Percentiles rank a stretch among this genome's conserved stretches.
phyloP scores from a whole-genome alignment of 1,140 invertebrate genomes.

The Ips nitidus region DNA sequence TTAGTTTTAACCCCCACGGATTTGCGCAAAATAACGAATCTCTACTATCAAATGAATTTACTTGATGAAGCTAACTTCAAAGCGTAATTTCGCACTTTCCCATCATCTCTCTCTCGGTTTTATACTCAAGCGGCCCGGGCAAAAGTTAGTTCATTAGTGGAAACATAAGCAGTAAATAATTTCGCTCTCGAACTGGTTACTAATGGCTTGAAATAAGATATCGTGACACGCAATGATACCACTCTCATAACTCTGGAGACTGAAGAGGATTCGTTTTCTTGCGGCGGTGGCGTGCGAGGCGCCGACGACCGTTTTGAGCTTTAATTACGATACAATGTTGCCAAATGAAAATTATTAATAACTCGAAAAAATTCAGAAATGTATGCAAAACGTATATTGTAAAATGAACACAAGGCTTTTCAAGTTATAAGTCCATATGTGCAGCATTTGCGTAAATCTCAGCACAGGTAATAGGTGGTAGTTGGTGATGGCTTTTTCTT shows the following conservation, averaged over 20 bases:
- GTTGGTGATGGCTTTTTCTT: no score
- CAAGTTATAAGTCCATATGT: no score
- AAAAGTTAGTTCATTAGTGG: constrained; percentile 52
- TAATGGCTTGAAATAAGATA: constrained; percentile 51
- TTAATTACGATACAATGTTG: constrained; percentile 2
- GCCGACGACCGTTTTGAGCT: background rate
- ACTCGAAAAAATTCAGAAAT: background rate
- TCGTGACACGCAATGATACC: constrained; percentile 53
- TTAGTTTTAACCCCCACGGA: no score
- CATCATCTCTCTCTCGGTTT: background rate
- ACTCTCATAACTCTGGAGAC: constrained; percentile 13
- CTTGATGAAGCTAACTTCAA: background rate
- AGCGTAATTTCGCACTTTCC: background rate
- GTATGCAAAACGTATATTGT: background rate
- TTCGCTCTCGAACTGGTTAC: constrained; percentile 33
- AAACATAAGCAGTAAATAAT: constrained; percentile 52
- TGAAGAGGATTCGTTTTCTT: constrained; percentile 3
- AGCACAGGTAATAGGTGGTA: no score
- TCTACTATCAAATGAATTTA: background rate
- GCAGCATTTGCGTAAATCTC: no score
- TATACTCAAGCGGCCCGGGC: constrained; percentile 2
- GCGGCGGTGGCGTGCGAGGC: constrained; percentile 3
- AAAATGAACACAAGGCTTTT: no score
- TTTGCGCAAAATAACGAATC: background rate
- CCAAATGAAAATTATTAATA: background rate